phyloP scores from a whole-genome alignment of 2,888 invertebrate genomes.

The Polymixis lichenea region DNA sequence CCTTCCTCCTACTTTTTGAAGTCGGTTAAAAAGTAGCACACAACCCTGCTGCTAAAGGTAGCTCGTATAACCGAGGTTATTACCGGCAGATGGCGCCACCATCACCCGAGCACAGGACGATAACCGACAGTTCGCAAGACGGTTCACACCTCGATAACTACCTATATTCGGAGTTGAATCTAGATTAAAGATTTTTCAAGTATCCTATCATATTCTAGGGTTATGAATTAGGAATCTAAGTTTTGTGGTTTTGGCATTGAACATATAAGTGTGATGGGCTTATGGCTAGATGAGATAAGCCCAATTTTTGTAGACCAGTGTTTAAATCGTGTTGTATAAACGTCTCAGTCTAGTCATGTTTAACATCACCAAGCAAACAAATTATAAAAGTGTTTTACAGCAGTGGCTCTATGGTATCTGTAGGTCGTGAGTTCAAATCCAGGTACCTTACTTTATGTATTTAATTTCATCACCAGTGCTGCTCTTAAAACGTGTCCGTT shows the following conservation, averaged over 20 bases:
- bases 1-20: too few species aligned
- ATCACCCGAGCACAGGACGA: constrained; percentile 15
- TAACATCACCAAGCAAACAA: not conserved
- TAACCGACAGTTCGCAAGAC: constrained; percentile 25
- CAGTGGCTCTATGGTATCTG: too few species aligned
- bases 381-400: not conserved
- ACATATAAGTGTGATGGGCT: not conserved
- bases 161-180: constrained; percentile 27
- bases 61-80: constrained; percentile 33
- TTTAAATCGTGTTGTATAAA: not conserved
- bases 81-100: constrained; percentile 45
- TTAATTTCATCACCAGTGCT: too few species aligned
- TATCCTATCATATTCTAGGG: not conserved
- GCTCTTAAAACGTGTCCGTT: too few species aligned
- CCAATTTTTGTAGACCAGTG: not conserved
- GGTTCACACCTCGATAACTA: constrained; percentile 44
- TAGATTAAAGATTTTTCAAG: constrained; percentile 38
- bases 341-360: not conserved
- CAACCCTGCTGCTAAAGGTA: constrained; percentile 32
- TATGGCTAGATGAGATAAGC: too few species aligned
- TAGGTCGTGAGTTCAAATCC: too few species aligned
- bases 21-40: not conserved
- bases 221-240: not conserved
- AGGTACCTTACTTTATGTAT: too few species aligned
- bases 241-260: constrained; percentile 1